Percentiles rank a stretch among this genome's conserved stretches.
These are phyloP conservation scores for Auanema sp. DNA, from an alignment of 2,888 invertebrate genomes.

Conservation along the genomic window DNA sequence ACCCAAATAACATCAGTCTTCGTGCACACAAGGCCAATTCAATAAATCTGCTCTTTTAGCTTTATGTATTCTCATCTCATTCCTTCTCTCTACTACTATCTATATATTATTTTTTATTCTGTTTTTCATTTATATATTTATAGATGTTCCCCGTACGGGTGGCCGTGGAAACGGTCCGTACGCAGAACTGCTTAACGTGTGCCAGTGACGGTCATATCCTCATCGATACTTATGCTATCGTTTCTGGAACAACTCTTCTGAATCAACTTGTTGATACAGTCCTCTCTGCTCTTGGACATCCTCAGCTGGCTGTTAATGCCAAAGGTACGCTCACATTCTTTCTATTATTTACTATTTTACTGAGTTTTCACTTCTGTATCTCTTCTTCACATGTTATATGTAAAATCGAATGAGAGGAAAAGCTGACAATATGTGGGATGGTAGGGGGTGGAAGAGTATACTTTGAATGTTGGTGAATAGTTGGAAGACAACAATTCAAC, in stretches of 20 bases:
- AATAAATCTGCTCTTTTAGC: not conserved
- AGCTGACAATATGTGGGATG: too few relatives aligned
- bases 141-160: slow-evolving; percentile 80
- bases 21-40: too few relatives aligned
- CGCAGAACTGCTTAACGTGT: slow-evolving; percentile 60
- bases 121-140: slow-evolving; percentile 2
- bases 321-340: slow-evolving; percentile 65
- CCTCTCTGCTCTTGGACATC: slow-evolving; percentile 85
- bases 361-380: not conserved
- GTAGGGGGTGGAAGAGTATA: too few relatives aligned
- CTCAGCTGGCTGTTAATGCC: slow-evolving; percentile 65
- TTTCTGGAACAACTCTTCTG: slow-evolving; percentile 70
- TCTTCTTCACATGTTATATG: slow-evolving; percentile 10
- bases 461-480: too few relatives aligned
- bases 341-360: not conserved
- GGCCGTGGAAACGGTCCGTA: slow-evolving; percentile 76
- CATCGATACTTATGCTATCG: slow-evolving; percentile 88
- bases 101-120: not conserved
- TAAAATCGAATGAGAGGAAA: slow-evolving; percentile 2
- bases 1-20: too few relatives aligned
- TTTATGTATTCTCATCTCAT: not conserved
- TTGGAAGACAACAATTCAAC: too few relatives aligned
- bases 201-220: slow-evolving; percentile 63
- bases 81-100: slow-evolving; percentile 1
- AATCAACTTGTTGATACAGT: slow-evolving; percentile 81